Percentiles rank a stretch among this genome's conserved stretches.
These are phyloP conservation scores for Podarcis raffonei DNA, from an alignment of 2,113 vertebrate genomes.

Conservation along the genomic window DNA sequence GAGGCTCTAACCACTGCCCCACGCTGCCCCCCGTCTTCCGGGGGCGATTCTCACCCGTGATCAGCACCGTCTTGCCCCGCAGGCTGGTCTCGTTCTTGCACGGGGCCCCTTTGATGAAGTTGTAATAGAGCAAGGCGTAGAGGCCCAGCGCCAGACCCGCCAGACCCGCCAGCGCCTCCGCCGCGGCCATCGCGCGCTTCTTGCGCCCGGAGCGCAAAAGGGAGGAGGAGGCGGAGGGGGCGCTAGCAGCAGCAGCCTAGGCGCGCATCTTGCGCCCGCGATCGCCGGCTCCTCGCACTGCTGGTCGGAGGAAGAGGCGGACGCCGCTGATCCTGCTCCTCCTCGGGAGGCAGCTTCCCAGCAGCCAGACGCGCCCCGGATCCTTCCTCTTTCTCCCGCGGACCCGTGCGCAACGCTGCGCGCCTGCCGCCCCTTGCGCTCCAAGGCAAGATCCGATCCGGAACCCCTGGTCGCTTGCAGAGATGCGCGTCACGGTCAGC, in stretches of 20 bases:
- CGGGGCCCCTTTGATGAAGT: conserved; percentile 67
- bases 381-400: too few species aligned
- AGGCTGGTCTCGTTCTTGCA: conserved; percentile 70
- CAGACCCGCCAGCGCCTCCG: conserved; percentile 37
- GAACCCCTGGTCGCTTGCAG: too few species aligned
- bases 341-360: neutral
- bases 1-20: too few species aligned
- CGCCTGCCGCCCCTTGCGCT: too few species aligned
- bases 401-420: too few species aligned
- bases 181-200: conserved; percentile 53
- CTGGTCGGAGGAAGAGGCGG: neutral
- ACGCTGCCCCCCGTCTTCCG: neutral
- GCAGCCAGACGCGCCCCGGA: too few species aligned
- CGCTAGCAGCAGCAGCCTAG: too few species aligned
- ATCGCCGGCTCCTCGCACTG: too few species aligned
- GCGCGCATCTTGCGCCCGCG: neutral
- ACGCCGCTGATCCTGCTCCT: neutral
- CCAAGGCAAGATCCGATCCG: too few species aligned
- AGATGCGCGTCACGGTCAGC: too few species aligned
- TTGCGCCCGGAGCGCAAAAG: conserved; percentile 27
- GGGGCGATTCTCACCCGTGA: conserved; percentile 82
- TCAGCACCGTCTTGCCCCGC: conserved; percentile 85
- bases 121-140: conserved; percentile 82
- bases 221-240: neutral
- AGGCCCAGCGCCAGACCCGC: conserved; percentile 65